Conservation (phyloP, 2,113 vertebrate genomes). For the Clarias magur region DNA sequence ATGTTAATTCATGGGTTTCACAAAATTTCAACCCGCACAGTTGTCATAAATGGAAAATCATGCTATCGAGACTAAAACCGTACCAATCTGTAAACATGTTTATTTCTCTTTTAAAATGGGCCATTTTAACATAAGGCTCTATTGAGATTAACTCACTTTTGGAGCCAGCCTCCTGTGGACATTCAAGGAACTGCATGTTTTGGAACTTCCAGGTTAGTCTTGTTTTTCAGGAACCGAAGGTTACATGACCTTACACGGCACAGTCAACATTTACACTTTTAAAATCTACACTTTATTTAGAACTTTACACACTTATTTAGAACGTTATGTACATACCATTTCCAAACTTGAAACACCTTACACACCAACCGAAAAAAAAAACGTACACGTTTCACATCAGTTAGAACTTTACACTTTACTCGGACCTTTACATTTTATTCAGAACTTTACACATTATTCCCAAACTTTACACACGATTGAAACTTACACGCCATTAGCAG, state of each 20-base stretch:
- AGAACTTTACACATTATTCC: neutral
- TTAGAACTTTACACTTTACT: neutral
- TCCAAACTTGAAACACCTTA: neutral
- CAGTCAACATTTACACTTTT: neutral
- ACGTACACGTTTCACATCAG: neutral
- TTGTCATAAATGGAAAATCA: too few species aligned
- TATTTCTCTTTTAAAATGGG: too few species aligned
- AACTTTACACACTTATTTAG: neutral
- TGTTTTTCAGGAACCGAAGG: too few species aligned
- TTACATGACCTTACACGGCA: neutral
- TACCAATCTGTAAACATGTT: too few species aligned
- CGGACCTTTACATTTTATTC: neutral
- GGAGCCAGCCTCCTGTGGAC: too few species aligned
- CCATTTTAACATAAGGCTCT: too few species aligned
- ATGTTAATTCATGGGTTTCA: too few species aligned
- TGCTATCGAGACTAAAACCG: too few species aligned
- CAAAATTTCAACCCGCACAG: too few species aligned
- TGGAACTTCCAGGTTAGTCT: too few species aligned
- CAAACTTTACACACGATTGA: neutral
- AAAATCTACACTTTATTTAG: neutral
- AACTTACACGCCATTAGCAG: neutral
- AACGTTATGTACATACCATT: neutral
- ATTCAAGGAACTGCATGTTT: too few species aligned
- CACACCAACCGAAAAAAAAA: neutral
- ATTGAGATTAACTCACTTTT: too few species aligned